A percentile compares a stretch with the other conserved stretches of the same genome.
phyloP scores from a whole-genome alignment of 2,797 vertebrate genomes.

The Hypotaenidia okinawae region DNA sequence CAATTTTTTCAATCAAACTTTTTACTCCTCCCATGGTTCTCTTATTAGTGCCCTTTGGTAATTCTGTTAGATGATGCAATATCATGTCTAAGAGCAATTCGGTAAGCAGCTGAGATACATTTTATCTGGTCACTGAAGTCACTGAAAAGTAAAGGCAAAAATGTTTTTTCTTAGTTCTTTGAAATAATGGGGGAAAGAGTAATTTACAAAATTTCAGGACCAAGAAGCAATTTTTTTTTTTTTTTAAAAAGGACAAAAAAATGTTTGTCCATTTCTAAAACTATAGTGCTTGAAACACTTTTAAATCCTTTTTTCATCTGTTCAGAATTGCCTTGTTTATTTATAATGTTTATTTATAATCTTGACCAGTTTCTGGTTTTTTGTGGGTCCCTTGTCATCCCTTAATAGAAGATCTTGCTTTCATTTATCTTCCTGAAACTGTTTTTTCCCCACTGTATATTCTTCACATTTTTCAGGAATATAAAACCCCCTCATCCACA shows the following conservation, averaged over 20 bases:
- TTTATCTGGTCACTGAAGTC: not conserved
- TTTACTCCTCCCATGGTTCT: not conserved
- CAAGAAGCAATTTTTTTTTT: not conserved
- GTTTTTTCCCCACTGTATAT: not conserved
- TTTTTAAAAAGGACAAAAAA: not conserved
- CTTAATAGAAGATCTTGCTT: not conserved
- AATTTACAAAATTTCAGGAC: not conserved
- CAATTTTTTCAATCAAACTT: not conserved
- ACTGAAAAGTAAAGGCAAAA: not conserved
- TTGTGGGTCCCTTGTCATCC: not conserved
- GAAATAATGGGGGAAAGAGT: not conserved
- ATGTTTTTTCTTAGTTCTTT: not conserved
- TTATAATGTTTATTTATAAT: no score
- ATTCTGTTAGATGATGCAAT: not conserved
- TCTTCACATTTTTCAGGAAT: not conserved
- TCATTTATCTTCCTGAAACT: not conserved
- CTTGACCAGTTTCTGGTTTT: not conserved
- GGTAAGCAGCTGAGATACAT: not conserved
- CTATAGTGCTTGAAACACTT: not conserved
- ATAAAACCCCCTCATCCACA: not conserved
- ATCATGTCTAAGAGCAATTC: not conserved
- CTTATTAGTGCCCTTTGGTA: not conserved
- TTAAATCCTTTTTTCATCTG: not conserved
- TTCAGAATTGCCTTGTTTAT: not conserved
- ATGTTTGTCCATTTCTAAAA: not conserved